Evolutionary conservation across 2,888 invertebrate genomes (phyloP).

Genomic region (Luperina testacea): DNA sequence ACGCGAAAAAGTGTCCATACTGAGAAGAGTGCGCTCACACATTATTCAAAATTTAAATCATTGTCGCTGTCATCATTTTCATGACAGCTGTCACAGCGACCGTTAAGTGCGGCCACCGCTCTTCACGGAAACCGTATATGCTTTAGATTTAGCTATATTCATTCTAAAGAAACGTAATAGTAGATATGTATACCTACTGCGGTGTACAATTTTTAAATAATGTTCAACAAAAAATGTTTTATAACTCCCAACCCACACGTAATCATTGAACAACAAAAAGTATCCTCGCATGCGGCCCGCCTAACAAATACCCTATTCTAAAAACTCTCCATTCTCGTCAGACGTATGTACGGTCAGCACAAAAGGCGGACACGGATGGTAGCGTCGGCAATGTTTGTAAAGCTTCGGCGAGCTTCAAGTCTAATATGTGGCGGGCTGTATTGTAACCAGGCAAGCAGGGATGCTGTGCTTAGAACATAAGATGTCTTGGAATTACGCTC

Average conservation of each 20-base stretch:
- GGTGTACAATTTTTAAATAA: background rate
- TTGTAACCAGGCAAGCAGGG: slow-evolving; percentile 46
- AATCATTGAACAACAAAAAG: slow-evolving; percentile 14
- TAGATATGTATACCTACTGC: background rate
- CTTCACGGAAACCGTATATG: too few relatives aligned
- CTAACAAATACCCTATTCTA: slow-evolving; percentile 53
- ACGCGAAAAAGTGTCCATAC: too few relatives aligned
- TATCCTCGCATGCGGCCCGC: slow-evolving; percentile 21
- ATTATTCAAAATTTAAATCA: too few relatives aligned
- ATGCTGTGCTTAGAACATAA: slow-evolving; percentile 34
- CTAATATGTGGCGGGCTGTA: slow-evolving; percentile 61
- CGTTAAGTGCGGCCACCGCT: too few relatives aligned
- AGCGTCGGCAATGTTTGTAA: slow-evolving; percentile 70
- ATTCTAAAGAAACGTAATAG: background rate
- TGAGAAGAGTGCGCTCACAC: too few relatives aligned
- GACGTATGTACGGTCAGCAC: slow-evolving; percentile 66
- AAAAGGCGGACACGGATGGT: slow-evolving; percentile 71
- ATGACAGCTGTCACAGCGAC: too few relatives aligned
- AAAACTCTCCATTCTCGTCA: slow-evolving; percentile 54
- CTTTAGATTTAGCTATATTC: too few relatives aligned
- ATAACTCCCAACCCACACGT: background rate
- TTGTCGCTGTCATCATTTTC: too few relatives aligned
- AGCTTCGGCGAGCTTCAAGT: slow-evolving; percentile 53
- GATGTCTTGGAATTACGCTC: slow-evolving; percentile 33
- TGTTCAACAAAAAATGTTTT: background rate